Conservation (phyloP, 2,888 invertebrate species). For the Andrena marginata region DNA sequence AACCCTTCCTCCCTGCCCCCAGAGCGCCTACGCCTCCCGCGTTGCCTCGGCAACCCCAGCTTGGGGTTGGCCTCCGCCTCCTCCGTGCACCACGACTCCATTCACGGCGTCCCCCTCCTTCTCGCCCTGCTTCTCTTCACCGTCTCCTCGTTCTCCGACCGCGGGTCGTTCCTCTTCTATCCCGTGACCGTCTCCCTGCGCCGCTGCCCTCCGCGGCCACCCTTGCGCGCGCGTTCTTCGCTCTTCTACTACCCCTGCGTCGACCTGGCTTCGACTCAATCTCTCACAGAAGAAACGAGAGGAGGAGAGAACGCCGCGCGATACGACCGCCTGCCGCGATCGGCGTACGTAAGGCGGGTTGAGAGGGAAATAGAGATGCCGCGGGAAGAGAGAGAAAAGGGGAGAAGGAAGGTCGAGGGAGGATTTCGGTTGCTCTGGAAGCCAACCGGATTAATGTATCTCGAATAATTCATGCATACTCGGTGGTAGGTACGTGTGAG, state of each 20-base stretch:
- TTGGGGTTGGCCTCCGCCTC: conserved; percentile 83
- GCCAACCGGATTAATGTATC: conserved; percentile 79
- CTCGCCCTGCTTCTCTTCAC: conserved; percentile 63
- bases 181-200: conserved; percentile 68
- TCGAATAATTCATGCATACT: conserved; percentile 77
- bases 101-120: conserved; percentile 80
- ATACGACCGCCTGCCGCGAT: conserved; percentile 12
- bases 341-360: conserved; percentile 11
- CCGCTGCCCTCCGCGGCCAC: conserved; percentile 51
- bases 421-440: conserved; percentile 68
- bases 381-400: neutral
- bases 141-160: conserved; percentile 71
- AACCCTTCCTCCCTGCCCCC: conserved; percentile 73
- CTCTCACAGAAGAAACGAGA: conserved; percentile 10
- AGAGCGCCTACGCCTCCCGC: conserved; percentile 81
- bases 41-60: conserved; percentile 83
- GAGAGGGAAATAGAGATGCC: neutral
- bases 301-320: conserved; percentile 15
- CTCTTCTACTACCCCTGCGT: conserved; percentile 60
- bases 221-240: conserved; percentile 41
- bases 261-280: conserved; percentile 43
- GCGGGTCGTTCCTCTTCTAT: conserved; percentile 76
- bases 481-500: conserved; percentile 1
- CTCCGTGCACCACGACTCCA: conserved; percentile 80
- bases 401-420: conserved; percentile 30